Evolutionary conservation across 2,888 invertebrate genomes (phyloP).

Genomic region (Dicranocentrus wangi): DNA sequence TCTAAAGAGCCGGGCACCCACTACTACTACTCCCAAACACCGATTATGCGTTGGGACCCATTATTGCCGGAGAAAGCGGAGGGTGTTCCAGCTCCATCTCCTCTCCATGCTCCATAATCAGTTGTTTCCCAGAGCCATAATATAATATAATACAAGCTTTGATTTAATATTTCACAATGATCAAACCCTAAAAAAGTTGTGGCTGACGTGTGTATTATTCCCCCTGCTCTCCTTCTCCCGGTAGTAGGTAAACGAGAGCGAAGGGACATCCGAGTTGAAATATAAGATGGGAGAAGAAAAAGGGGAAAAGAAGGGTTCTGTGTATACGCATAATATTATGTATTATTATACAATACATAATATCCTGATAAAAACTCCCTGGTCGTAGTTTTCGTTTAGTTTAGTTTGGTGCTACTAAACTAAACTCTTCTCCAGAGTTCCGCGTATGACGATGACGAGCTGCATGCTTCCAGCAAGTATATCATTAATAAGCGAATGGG

Average conservation of each 20-base stretch:
- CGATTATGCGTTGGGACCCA: constrained; percentile 5
- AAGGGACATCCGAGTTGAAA: neutral
- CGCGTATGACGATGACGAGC: too few species aligned
- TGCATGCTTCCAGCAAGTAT: constrained; percentile 27
- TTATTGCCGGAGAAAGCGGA: constrained; percentile 24
- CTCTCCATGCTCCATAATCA: neutral
- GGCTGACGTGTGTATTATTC: neutral
- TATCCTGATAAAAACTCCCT: too few species aligned
- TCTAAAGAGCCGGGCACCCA: neutral
- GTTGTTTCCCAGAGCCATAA: too few species aligned
- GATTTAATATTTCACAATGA: constrained; percentile 21
- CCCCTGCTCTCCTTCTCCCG: too few species aligned
- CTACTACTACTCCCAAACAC: neutral
- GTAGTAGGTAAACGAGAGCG: too few species aligned
- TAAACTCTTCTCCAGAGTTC: too few species aligned
- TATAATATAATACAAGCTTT: constrained; percentile 5
- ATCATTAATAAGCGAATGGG: constrained; percentile 48
- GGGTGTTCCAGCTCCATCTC: constrained; percentile 23
- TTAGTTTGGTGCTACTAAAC: too few species aligned
- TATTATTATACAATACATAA: too few species aligned
- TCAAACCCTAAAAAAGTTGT: constrained; percentile 13
- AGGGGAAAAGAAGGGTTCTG: neutral
- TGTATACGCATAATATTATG: too few species aligned
- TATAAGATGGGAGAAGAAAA: neutral
- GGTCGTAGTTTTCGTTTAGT: too few species aligned